Evolutionary conservation across 2,113 vertebrate genomes (phyloP).

Genomic region (Callopanchax toddi): DNA sequence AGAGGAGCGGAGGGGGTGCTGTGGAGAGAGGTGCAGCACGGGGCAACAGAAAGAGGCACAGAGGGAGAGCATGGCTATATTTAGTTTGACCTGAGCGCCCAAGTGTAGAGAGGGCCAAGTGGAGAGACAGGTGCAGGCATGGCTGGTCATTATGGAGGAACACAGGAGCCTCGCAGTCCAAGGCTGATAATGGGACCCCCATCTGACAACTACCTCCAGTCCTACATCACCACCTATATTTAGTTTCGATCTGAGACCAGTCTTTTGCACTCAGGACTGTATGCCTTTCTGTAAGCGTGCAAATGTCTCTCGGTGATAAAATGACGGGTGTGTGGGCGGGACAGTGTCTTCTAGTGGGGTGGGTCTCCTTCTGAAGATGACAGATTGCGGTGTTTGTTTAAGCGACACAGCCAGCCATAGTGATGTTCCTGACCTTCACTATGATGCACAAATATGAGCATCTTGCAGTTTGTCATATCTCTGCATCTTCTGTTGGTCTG

Average conservation of each 20-base stretch:
- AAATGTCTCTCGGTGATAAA: conserved; percentile 35
- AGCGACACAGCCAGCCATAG: conserved; percentile 38
- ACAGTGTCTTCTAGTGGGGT: conserved; percentile 51
- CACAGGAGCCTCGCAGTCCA: conserved; percentile 65
- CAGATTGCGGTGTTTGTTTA: conserved; percentile 40
- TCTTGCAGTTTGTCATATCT: conserved; percentile 33
- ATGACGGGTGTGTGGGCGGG: conserved; percentile 30
- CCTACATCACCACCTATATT: conserved; percentile 65
- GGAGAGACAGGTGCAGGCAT: conserved; percentile 77
- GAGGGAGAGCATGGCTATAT: conserved; percentile 67
- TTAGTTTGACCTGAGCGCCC: conserved; percentile 78
- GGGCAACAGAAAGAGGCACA: conserved; percentile 42
- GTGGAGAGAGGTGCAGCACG: conserved; percentile 28
- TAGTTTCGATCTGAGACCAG: conserved; percentile 46
- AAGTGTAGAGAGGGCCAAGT: conserved; percentile 56
- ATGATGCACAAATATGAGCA: conserved; percentile 31
- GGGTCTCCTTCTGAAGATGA: conserved; percentile 51
- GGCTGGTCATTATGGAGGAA: conserved; percentile 75
- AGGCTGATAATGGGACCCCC: conserved; percentile 73
- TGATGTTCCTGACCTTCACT: conserved; percentile 45
- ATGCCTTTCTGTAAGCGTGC: conserved; percentile 36
- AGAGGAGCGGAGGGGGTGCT: conserved; percentile 4
- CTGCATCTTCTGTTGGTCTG: conserved; percentile 30
- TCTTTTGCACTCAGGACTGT: conserved; percentile 29
- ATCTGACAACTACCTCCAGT: conserved; percentile 66